A percentile compares a stretch with the other conserved stretches of the same genome.
phyloP scores from a whole-genome alignment of 2,113 vertebrate genomes.

The Mesoclemmys tuberculata region DNA sequence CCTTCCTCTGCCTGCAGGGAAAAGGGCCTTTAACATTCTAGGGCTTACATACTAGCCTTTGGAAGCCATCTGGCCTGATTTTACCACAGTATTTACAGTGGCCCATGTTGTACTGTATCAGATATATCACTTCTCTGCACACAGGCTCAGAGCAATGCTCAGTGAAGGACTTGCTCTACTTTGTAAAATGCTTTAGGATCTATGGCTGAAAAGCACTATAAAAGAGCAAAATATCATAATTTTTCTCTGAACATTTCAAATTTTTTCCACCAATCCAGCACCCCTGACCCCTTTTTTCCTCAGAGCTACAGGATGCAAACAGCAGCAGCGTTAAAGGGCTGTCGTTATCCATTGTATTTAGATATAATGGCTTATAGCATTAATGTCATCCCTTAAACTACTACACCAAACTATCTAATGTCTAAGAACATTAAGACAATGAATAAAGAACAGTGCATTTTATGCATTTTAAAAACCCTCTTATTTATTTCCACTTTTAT shows the following conservation, averaged over 20 bases:
- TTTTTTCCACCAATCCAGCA: background rate
- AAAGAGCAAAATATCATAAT: background rate
- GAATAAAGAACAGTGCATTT: fast-evolving
- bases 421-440: background rate
- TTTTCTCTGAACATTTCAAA: background rate
- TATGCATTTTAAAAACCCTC: background rate
- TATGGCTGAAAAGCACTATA: fast-evolving
- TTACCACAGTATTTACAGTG: background rate
- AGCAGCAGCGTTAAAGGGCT: background rate
- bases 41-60: too few species aligned
- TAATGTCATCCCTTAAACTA: background rate
- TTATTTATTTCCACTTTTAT: background rate
- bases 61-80: too few species aligned
- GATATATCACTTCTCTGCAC: background rate
- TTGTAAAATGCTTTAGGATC: fast-evolving
- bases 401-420: fast-evolving
- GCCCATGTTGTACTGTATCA: background rate
- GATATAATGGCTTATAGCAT: background rate
- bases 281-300: background rate
- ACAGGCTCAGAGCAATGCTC: background rate
- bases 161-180: fast-evolving
- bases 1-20: too few species aligned
- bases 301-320: background rate
- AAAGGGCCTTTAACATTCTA: too few species aligned
- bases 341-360: background rate